phyloP scores from a whole-genome alignment of 2,797 vertebrate genomes.

The Odontamblyopus rebecca region DNA sequence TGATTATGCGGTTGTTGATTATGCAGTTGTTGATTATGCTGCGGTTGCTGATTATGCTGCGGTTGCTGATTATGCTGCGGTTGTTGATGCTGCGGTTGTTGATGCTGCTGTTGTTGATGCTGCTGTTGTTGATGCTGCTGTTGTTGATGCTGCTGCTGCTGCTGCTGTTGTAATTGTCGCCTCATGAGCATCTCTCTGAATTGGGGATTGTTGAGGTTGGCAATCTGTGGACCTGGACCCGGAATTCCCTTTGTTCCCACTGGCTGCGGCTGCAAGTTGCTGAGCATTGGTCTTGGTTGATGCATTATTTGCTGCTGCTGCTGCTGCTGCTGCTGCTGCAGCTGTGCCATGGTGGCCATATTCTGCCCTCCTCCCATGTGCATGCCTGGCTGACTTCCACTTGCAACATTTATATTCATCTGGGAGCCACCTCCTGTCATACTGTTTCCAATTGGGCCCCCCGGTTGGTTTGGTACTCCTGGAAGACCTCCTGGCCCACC shows the following conservation, averaged over 20 bases:
- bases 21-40: conserved; percentile 73
- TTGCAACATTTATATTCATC: conserved; percentile 69
- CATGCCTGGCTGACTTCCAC: conserved; percentile 75
- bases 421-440: conserved; percentile 66
- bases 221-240: conserved; percentile 85
- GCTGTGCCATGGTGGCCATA: conserved; percentile 72
- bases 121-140: conserved; percentile 77
- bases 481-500: conserved; percentile 54
- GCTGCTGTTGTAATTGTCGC: conserved; percentile 81
- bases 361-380: conserved; percentile 86
- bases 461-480: conserved; percentile 61
- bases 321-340: conserved; percentile 34
- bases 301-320: conserved; percentile 41
- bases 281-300: conserved; percentile 57
- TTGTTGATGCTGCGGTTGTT: conserved; percentile 77
- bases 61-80: conserved; percentile 72
- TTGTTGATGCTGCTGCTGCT: conserved; percentile 59
- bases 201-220: conserved; percentile 86
- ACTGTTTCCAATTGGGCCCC: conserved; percentile 64
- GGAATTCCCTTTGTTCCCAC: conserved; percentile 74
- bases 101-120: conserved; percentile 71
- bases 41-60: conserved; percentile 77
- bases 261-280: conserved; percentile 63
- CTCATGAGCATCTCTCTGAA: conserved; percentile 90
- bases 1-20: conserved; percentile 83